Evolutionary conservation across 1,140 invertebrate genomes (phyloP).

Genomic region (Littorina saxatilis): DNA sequence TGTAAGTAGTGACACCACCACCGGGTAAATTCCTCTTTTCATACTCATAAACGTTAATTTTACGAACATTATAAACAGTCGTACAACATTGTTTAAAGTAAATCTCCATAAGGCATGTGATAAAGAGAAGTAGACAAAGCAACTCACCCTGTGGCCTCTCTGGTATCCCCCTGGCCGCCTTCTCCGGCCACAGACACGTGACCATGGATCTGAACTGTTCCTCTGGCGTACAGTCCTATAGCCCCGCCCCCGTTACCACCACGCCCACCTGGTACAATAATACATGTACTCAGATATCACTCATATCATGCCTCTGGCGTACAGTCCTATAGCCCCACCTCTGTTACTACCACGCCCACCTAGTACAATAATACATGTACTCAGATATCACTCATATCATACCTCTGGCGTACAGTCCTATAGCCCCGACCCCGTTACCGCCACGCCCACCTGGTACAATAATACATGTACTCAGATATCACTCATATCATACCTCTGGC

Average conservation of each 20-base stretch:
- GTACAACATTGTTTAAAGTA: too few relatives aligned
- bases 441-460: constrained; percentile 54
- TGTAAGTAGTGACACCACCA: too few relatives aligned
- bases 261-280: constrained; percentile 48
- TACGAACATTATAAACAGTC: too few relatives aligned
- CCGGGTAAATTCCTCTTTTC: too few relatives aligned
- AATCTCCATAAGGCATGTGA: too few relatives aligned
- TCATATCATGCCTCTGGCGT: constrained; percentile 41
- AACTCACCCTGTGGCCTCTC: constrained; percentile 13
- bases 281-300: neutral
- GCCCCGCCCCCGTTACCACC: constrained; percentile 63
- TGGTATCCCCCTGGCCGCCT: constrained; percentile 55
- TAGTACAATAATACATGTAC: constrained; percentile 20
- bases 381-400: neutral
- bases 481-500: constrained; percentile 39
- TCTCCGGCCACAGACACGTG: constrained; percentile 52
- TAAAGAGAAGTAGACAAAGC: too few relatives aligned
- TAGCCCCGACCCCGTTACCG: constrained; percentile 60
- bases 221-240: constrained; percentile 49
- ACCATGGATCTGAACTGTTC: constrained; percentile 54
- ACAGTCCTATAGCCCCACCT: constrained; percentile 55
- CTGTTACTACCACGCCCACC: constrained; percentile 62
- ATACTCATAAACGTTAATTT: too few relatives aligned
- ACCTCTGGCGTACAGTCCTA: constrained; percentile 50
- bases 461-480: neutral